These are phyloP conservation scores for Sarcophaga carnaria DNA, from an alignment of 2,888 invertebrate genomes.

Conservation along the genomic window DNA sequence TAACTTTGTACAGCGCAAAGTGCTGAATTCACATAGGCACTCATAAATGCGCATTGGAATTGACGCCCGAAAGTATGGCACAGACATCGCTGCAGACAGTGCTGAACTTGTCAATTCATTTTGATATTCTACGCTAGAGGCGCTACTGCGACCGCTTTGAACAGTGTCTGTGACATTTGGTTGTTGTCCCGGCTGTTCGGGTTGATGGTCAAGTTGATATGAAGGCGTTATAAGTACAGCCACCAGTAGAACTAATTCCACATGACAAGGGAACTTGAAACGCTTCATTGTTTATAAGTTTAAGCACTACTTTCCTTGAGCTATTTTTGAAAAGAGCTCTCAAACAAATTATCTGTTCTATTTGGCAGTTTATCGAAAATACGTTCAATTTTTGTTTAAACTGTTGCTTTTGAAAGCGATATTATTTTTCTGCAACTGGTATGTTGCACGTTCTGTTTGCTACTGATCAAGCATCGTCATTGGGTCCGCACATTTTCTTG, in stretches of 20 bases:
- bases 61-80: slow-evolving; percentile 79
- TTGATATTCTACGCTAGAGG: slow-evolving; percentile 63
- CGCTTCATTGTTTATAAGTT: slow-evolving; percentile 17
- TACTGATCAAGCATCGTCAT: slow-evolving; percentile 49
- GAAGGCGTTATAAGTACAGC: slow-evolving; percentile 58
- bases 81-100: slow-evolving; percentile 61
- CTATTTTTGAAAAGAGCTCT: not conserved
- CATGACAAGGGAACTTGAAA: not conserved
- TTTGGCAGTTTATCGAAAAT: slow-evolving; percentile 1
- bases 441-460: slow-evolving; percentile 50
- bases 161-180: slow-evolving; percentile 11
- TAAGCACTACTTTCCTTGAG: not conserved
- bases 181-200: slow-evolving; percentile 41
- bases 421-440: slow-evolving; percentile 44
- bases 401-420: slow-evolving; percentile 34
- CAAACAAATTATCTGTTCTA: not conserved
- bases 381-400: not conserved
- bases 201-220: slow-evolving; percentile 64
- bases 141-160: slow-evolving; percentile 47
- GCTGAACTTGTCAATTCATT: slow-evolving; percentile 22
- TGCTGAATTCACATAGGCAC: slow-evolving; percentile 80
- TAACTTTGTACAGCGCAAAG: slow-evolving; percentile 84
- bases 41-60: slow-evolving; percentile 80
- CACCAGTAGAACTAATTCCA: slow-evolving; percentile 65
- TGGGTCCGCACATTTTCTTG: slow-evolving; percentile 39